A percentile compares a stretch with the other conserved stretches of the same genome.
Conservation (phyloP, 2,888 invertebrate genomes). For the Euzetes globulus region DNA sequence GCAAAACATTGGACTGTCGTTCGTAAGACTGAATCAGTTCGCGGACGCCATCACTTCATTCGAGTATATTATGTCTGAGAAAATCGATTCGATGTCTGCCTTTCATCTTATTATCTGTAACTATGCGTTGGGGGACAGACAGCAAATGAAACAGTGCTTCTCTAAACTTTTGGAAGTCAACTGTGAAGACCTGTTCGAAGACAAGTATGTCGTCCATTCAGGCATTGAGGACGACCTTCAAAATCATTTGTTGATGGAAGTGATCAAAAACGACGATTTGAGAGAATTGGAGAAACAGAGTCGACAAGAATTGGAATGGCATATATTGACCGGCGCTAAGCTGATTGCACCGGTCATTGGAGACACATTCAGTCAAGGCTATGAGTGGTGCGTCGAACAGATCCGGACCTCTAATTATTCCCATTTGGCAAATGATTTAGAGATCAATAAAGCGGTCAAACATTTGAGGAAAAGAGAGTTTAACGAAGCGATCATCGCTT, state of each 20-base stretch:
- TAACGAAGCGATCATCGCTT: constrained; percentile 66
- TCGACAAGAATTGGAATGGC: constrained; percentile 67
- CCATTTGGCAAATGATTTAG: constrained; percentile 73
- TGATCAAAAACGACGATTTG: constrained; percentile 67
- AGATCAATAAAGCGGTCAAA: constrained; percentile 81
- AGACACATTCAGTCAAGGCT: constrained; percentile 51
- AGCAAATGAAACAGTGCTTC: constrained; percentile 88
- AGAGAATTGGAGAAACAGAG: constrained; percentile 63
- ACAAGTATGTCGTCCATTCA: constrained; percentile 46
- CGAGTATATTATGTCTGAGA: constrained; percentile 96
- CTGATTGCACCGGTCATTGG: constrained; percentile 79
- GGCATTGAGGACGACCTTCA: constrained; percentile 18
- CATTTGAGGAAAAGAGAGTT: constrained; percentile 73
- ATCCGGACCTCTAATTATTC: constrained; percentile 76
- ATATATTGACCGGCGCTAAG: constrained; percentile 75
- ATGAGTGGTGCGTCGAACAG: constrained; percentile 75
- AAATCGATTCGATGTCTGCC: constrained; percentile 63
- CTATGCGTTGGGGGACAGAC: constrained; percentile 79
- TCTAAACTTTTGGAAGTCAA: constrained; percentile 80
- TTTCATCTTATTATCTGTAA: constrained; percentile 82
- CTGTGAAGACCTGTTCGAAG: constrained; percentile 52
- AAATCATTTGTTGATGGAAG: constrained; percentile 49
- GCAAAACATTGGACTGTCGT: constrained; percentile 91
- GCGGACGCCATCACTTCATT: constrained; percentile 92
- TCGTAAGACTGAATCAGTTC: constrained; percentile 92